Evolutionary conservation across 2,888 invertebrate species (phyloP).

Genomic region (Drosophila fulvimacula): DNA sequence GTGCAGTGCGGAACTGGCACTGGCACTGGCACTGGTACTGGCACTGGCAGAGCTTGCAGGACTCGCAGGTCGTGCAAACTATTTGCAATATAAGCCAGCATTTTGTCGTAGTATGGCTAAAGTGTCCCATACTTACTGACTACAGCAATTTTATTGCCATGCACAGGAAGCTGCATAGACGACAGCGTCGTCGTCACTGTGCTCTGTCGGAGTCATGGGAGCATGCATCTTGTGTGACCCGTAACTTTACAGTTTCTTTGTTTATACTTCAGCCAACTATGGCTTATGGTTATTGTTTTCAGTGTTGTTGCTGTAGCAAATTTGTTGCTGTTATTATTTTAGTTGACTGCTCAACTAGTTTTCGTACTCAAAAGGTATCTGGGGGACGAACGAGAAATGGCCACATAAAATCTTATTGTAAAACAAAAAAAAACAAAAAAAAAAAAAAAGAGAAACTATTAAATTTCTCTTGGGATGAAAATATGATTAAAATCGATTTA

Average conservation of each 20-base stretch:
- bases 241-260: slow-evolving; percentile 78
- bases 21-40: too few species aligned
- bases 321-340: slow-evolving; percentile 75
- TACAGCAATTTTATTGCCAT: slow-evolving; percentile 74
- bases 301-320: slow-evolving; percentile 44
- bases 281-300: slow-evolving; percentile 39
- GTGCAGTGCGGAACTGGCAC: slow-evolving; percentile 17
- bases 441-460: slow-evolving; percentile 58
- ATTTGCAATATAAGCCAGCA: slow-evolving; percentile 76
- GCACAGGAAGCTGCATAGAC: slow-evolving; percentile 72
- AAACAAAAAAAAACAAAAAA: slow-evolving; percentile 29
- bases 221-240: slow-evolving; percentile 71
- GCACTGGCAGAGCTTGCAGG: neutral
- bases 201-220: slow-evolving; percentile 50
- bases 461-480: slow-evolving; percentile 80
- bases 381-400: slow-evolving; percentile 8
- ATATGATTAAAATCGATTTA: slow-evolving; percentile 84
- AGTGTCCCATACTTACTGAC: slow-evolving; percentile 74
- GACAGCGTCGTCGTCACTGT: slow-evolving; percentile 24
- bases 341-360: slow-evolving; percentile 61
- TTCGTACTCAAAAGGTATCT: slow-evolving; percentile 15
- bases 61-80: slow-evolving; percentile 62
- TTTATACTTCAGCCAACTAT: slow-evolving; percentile 66
- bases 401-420: slow-evolving; percentile 73
- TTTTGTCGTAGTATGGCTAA: slow-evolving; percentile 36